A percentile compares a stretch with the other conserved stretches of the same genome.
These are phyloP conservation scores for Neodiprion virginianus DNA, from an alignment of 1,140 invertebrate genomes.

Conservation along the genomic window DNA sequence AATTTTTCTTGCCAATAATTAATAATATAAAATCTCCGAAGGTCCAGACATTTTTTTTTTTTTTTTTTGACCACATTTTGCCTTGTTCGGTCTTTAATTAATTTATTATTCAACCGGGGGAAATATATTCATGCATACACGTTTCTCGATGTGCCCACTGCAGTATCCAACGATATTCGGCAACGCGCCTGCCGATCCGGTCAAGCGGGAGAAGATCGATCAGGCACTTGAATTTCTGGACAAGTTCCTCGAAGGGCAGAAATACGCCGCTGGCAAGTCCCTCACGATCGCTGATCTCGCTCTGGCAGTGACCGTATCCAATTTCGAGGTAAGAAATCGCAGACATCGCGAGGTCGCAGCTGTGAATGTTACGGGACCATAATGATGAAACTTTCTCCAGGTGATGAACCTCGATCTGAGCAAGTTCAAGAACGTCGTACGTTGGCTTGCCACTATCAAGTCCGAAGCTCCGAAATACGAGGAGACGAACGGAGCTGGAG, in stretches of 20 bases:
- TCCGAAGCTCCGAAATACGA: slow-evolving; percentile 72
- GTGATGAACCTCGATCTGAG: slow-evolving; percentile 67
- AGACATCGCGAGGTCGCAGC: neutral
- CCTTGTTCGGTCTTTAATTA: neutral
- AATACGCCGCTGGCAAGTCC: slow-evolving; percentile 71
- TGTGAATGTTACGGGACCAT: neutral
- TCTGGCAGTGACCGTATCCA: slow-evolving; percentile 68
- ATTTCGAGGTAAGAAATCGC: slow-evolving; percentile 63
- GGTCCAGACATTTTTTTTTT: slow-evolving; percentile 3
- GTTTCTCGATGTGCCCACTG: slow-evolving; percentile 40
- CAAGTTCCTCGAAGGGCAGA: slow-evolving; percentile 69
- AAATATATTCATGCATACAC: slow-evolving; percentile 30
- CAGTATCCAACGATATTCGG: slow-evolving; percentile 76
- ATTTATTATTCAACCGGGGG: neutral
- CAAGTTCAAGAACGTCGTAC: slow-evolving; percentile 70
- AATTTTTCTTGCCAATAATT: too few relatives aligned
- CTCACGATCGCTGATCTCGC: slow-evolving; percentile 78
- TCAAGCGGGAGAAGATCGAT: slow-evolving; percentile 69
- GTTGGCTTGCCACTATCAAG: slow-evolving; percentile 74
- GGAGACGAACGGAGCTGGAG: slow-evolving; percentile 68
- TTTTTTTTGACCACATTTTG: slow-evolving; percentile 10
- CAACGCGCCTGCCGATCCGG: slow-evolving; percentile 69
- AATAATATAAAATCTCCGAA: neutral
- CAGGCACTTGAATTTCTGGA: slow-evolving; percentile 72
- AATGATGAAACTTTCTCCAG: slow-evolving; percentile 32